A percentile compares a stretch with the other conserved stretches of the same genome.
Evolutionary conservation across 2,797 vertebrate species (phyloP).

Genomic region (Meriones psammophilus): DNA sequence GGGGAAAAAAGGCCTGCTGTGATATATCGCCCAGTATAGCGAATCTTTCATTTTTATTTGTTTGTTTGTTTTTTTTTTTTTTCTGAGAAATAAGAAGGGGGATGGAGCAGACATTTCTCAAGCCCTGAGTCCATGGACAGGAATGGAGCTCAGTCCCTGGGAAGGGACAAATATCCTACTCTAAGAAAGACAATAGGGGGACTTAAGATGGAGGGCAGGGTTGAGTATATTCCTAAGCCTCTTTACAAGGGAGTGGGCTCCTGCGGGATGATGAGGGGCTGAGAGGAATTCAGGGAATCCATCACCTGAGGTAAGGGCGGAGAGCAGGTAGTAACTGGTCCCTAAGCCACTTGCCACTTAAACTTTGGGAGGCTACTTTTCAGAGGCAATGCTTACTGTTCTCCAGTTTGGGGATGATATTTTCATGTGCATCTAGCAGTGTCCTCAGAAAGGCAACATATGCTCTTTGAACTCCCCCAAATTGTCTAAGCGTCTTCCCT

Average conservation of each 20-base stretch:
- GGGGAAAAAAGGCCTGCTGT: not conserved
- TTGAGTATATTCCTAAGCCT: not conserved
- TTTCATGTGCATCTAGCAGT: not conserved
- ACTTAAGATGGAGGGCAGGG: not conserved
- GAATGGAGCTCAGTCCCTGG: not conserved
- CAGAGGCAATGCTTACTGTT: not conserved
- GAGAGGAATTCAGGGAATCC: not conserved
- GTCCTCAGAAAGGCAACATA: not conserved
- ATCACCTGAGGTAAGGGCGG: fast-evolving
- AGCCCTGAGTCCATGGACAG: not conserved
- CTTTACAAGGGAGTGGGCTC: not conserved
- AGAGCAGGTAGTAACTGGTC: not conserved
- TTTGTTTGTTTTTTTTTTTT: not conserved
- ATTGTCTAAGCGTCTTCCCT: slow-evolving; percentile 31
- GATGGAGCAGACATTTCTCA: not conserved
- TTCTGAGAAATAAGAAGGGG: not conserved
- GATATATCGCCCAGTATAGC: not conserved
- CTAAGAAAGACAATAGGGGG: not conserved
- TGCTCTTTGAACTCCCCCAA: slow-evolving; percentile 32
- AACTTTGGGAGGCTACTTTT: not conserved
- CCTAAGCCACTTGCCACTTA: not conserved
- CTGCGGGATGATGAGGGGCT: not conserved
- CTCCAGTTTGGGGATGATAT: not conserved
- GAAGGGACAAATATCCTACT: not conserved
- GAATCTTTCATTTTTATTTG: not conserved